phyloP scores from a whole-genome alignment of 2,113 vertebrate genomes.

The Caretta caretta region DNA sequence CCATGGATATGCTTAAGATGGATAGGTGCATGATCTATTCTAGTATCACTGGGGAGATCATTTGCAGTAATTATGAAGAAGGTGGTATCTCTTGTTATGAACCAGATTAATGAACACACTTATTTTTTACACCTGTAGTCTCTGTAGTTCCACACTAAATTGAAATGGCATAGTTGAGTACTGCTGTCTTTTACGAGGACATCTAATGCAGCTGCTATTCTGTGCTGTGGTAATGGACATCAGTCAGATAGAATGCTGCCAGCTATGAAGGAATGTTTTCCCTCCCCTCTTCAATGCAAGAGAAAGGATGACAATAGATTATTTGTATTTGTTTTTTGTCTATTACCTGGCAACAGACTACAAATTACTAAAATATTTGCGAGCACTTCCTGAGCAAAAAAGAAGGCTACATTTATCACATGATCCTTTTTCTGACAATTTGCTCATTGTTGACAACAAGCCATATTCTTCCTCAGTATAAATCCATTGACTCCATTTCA shows the following conservation, averaged over 20 bases:
- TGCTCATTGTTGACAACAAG: neutral
- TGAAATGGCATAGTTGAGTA: neutral
- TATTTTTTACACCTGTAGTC: neutral
- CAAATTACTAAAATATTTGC: accelerated
- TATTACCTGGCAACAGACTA: neutral
- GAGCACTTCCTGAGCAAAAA: neutral
- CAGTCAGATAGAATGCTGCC: too few relatives aligned
- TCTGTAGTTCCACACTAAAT: accelerated
- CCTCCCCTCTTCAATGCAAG: neutral
- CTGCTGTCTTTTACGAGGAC: neutral
- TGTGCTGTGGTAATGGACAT: accelerated
- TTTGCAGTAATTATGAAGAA: neutral
- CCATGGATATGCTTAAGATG: neutral
- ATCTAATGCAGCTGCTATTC: neutral
- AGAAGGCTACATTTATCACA: conserved; percentile 16
- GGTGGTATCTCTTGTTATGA: neutral
- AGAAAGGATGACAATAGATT: neutral
- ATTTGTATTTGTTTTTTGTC: neutral
- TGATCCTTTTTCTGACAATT: neutral
- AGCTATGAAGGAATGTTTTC: neutral
- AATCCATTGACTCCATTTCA: neutral
- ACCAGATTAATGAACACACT: accelerated
- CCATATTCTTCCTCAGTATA: neutral
- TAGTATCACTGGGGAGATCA: neutral
- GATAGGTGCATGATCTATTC: neutral